Base-by-base conservation (phyloP, 1,140 invertebrate species). In the Eriocheir sinensis region DNA sequence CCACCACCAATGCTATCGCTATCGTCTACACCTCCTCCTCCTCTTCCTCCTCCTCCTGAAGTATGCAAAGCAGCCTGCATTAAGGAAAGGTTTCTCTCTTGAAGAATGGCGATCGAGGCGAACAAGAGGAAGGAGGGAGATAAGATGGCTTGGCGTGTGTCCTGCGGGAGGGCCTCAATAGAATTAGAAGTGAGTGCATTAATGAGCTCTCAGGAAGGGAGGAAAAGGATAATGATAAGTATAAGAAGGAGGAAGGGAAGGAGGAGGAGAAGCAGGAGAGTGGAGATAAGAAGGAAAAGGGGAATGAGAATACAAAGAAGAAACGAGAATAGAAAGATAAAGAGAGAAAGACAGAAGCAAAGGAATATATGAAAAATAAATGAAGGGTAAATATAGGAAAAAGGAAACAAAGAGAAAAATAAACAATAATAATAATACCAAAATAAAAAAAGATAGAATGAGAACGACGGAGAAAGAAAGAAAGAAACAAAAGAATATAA, bases 121-220 rank as follows among this genome's bases (percentile, higher is more conserved):
- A 72, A 72, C 60, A 72, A 72, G 60, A 72, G 60, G 27, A n/a
- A 72, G n/a, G 60, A 72, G 60, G 21, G n/a, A 72, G 60, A 72
- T 72, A 72, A 72, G 60, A 72, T n/a, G n/a, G 60, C 21, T n/a
- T 21, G 6, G 6, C 60, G 60, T 72, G 27, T 72, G 60, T 72
- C 60, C 60, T 72, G 60, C 27, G 60, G 60, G 60, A 72, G 6
- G 60, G 60, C n/a, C n/a, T 72, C n/a, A 72, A 72, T 72, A 72
- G 60, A 72, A n/a, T 72, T 72, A 72, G 27, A n/a, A 72, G 60
- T 4, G 21, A 72, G 6, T 72, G 60, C 60, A 72, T 72, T n/a
- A 72, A n/a, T 72, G 60, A 72, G 60, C 21, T 72, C n/a, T 72
- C n/a, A 72, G 60, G 60, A 72, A n/a, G n/a, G 60, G 60, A 72